phyloP scores from a whole-genome alignment of 2,797 vertebrate species.

The Gymnopithys bicolor region DNA sequence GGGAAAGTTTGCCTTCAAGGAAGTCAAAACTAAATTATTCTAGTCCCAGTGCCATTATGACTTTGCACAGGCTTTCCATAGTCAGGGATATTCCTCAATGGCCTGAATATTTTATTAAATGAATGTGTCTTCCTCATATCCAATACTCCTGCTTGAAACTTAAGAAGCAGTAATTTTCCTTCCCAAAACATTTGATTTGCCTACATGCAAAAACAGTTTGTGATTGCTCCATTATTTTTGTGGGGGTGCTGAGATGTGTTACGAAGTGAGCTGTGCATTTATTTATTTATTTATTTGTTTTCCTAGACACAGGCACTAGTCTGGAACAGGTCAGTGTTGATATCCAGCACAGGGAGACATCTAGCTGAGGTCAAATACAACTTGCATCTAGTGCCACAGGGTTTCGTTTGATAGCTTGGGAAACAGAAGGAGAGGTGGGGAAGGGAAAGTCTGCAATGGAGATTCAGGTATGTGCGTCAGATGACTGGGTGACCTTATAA shows the following conservation, averaged over 20 bases:
- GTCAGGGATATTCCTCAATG: not conserved
- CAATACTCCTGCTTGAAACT: not conserved
- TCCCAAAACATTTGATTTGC: not conserved
- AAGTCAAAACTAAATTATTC: not conserved
- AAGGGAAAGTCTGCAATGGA: not conserved
- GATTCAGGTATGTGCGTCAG: accelerated
- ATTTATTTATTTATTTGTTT: not conserved
- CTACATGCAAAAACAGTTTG: not conserved
- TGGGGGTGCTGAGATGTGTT: not conserved
- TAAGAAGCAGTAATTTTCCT: not conserved
- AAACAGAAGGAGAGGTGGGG: not conserved
- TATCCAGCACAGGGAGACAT: not conserved
- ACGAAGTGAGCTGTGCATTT: not conserved
- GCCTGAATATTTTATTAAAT: not conserved
- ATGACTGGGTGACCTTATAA: not conserved
- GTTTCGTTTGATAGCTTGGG: not conserved
- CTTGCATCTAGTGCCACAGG: not conserved
- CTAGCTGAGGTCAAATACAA: not conserved
- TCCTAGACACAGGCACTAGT: not conserved
- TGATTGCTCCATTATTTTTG: not conserved
- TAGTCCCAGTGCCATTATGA: not conserved
- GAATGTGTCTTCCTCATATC: not conserved
- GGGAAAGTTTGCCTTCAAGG: not conserved
- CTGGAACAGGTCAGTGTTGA: not conserved
- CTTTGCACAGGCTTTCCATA: not conserved